Conservation (phyloP, 2,113 vertebrate genomes). For the Cyanoderma ruficeps region DNA sequence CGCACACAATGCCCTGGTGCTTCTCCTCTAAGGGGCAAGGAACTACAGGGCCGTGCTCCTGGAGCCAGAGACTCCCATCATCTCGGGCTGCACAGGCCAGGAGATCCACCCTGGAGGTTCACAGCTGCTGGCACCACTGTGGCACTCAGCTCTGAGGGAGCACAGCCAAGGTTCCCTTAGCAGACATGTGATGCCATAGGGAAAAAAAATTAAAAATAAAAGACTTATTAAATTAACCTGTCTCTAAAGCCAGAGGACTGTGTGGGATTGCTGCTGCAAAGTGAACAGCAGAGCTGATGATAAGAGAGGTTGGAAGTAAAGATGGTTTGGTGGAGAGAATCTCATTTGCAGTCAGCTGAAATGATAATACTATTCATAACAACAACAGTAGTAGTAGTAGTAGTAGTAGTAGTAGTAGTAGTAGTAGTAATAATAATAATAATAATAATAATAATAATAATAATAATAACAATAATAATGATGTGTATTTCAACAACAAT, state of each 20-base stretch:
- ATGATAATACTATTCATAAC: background rate
- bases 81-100: background rate
- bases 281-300: conserved; percentile 61
- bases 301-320: conserved; percentile 25
- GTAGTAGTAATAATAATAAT: background rate
- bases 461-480: background rate
- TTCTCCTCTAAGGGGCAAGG: background rate
- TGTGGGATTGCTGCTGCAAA: conserved; percentile 35
- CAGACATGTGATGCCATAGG: background rate
- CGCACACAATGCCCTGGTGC: background rate
- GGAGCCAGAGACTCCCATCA: background rate
- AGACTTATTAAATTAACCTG: conserved; percentile 62
- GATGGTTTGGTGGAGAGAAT: background rate
- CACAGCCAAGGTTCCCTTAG: background rate
- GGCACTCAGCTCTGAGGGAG: background rate
- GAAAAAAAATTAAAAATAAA: background rate
- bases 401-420: too few species aligned
- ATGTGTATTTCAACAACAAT: background rate
- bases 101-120: background rate
- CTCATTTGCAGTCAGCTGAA: conserved; percentile 28
- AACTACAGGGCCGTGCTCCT: background rate
- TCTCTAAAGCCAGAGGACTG: conserved; percentile 22
- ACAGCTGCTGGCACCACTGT: background rate
- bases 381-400: background rate
- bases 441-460: background rate